A percentile compares a stretch with the other conserved stretches of the same genome.
Evolutionary conservation across 2,797 vertebrate genomes (phyloP).

Genomic region (Anas bernieri): DNA sequence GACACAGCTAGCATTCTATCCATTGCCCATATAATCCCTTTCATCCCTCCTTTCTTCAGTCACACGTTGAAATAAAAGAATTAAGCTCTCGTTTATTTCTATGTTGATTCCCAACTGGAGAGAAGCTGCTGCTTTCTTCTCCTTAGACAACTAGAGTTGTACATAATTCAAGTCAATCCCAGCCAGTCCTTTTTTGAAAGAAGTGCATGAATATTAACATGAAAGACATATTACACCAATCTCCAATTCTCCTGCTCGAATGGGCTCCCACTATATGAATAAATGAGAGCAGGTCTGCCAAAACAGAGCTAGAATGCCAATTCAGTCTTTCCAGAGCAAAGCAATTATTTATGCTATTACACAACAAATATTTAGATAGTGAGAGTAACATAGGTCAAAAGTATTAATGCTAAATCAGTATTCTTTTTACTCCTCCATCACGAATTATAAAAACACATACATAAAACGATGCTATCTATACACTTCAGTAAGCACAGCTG

Average conservation of each 20-base stretch:
- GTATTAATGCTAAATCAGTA: slow-evolving; percentile 13
- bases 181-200: not conserved
- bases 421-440: slow-evolving; percentile 16
- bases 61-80: not conserved
- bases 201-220: not conserved
- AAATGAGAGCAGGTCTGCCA: not conserved
- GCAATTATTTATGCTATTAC: not conserved
- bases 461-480: not conserved
- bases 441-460: slow-evolving; percentile 14
- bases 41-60: not conserved
- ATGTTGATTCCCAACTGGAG: not conserved
- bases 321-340: not conserved
- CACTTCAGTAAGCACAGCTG: slow-evolving; percentile 14
- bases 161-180: not conserved
- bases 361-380: not conserved
- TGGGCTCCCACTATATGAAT: not conserved
- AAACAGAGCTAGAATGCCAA: not conserved
- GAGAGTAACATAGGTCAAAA: not conserved
- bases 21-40: not conserved
- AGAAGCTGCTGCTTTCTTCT: not conserved
- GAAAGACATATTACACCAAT: not conserved
- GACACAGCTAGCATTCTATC: not conserved
- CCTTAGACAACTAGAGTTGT: not conserved
- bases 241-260: not conserved
- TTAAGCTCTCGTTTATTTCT: not conserved